These are phyloP conservation scores for Ganaspis sp. DNA, from an alignment of 1,140 invertebrate genomes.

Conservation along the genomic window DNA sequence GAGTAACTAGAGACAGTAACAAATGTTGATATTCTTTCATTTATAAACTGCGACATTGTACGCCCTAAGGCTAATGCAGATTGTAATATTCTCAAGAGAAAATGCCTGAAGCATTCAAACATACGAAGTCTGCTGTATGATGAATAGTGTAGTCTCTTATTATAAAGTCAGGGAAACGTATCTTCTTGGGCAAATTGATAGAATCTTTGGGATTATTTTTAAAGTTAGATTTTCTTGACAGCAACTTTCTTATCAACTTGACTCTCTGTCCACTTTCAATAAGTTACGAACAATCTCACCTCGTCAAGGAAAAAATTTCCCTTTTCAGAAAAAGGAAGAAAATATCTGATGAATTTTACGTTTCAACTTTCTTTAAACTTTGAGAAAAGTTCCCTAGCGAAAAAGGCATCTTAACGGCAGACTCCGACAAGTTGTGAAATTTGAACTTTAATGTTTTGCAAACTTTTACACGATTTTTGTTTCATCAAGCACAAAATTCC, in stretches of 20 bases:
- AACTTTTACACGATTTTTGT: background rate
- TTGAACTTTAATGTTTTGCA: background rate
- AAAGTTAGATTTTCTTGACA: background rate
- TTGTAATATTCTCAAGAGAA: background rate
- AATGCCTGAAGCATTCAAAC: background rate
- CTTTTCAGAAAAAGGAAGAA: background rate
- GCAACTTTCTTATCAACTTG: background rate
- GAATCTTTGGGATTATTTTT: background rate
- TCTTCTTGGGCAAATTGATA: background rate
- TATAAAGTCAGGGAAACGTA: constrained; percentile 1
- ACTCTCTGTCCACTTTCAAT: background rate
- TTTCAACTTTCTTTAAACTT: constrained; percentile 7
- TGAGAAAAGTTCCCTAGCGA: background rate
- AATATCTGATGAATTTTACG: constrained; percentile 3
- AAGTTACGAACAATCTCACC: constrained; percentile 3
- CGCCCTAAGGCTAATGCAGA: background rate
- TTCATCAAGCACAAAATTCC: background rate
- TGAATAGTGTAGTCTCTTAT: background rate
- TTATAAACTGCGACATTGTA: background rate
- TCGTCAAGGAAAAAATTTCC: background rate
- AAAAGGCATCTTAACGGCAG: background rate
- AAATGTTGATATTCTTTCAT: constrained; percentile 2
- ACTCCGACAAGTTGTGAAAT: constrained; percentile 1
- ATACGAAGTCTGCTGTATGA: background rate
- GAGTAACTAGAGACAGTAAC: background rate